phyloP scores from a whole-genome alignment of 2,888 invertebrate species.

The Gonocerus acuteangulatus region DNA sequence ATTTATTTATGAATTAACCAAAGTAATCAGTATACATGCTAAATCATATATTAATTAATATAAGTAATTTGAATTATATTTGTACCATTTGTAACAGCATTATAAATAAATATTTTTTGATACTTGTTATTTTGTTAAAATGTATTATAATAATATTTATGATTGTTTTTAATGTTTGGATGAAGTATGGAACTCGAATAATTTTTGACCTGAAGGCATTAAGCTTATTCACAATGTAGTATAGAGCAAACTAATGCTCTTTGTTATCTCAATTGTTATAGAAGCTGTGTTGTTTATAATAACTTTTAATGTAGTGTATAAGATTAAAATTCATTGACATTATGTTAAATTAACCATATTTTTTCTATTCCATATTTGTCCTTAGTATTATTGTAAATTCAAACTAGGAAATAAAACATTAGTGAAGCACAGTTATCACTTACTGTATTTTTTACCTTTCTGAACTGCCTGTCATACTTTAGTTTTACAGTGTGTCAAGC shows the following conservation, averaged over 20 bases:
- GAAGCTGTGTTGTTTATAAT: conserved; percentile 13
- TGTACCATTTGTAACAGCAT: conserved; percentile 26
- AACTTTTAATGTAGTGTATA: conserved; percentile 21
- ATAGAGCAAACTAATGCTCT: conserved; percentile 4
- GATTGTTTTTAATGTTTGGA: conserved; percentile 24
- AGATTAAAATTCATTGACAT: conserved; percentile 10
- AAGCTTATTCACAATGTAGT: conserved; percentile 16
- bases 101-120: conserved; percentile 25
- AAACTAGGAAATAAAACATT: conserved; percentile 13
- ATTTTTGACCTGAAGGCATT: conserved; percentile 17
- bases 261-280: conserved; percentile 21
- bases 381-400: conserved; percentile 18
- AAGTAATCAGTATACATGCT: conserved; percentile 24
- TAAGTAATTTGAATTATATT: conserved; percentile 24
- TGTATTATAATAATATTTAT: conserved; percentile 21
- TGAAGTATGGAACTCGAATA: conserved; percentile 2
- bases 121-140: conserved; percentile 28
- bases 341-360: conserved; percentile 21
- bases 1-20: conserved; percentile 25
- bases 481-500: too few species aligned
- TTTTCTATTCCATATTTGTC: conserved; percentile 17
- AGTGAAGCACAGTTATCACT: neutral
- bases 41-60: conserved; percentile 22
- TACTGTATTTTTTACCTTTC: too few species aligned
- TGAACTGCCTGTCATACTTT: too few species aligned